phyloP scores from a whole-genome alignment of 2,888 invertebrate species.

The Psococerastis gibbosa region DNA sequence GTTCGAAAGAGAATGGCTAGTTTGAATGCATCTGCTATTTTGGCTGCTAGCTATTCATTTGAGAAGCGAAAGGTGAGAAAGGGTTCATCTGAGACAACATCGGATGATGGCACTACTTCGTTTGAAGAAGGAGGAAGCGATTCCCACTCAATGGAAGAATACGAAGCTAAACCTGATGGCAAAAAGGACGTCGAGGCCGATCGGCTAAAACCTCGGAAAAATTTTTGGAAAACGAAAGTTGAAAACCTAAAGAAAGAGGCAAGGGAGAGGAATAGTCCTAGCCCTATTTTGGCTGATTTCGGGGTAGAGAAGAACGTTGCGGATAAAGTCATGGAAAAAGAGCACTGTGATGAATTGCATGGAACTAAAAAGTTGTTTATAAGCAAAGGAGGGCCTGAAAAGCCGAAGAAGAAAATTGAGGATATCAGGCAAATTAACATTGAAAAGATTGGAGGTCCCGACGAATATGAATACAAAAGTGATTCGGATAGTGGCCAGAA shows the following conservation, averaged over 20 bases:
- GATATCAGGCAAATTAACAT: conserved; percentile 21
- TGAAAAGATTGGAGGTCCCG: conserved; percentile 19
- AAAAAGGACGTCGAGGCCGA: conserved; percentile 30
- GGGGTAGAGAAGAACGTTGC: conserved; percentile 10
- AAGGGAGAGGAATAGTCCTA: conserved; percentile 12
- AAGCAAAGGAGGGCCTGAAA: conserved; percentile 15
- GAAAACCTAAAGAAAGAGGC: conserved; percentile 6
- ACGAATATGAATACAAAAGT: conserved; percentile 7
- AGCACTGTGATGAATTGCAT: background rate
- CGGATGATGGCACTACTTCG: conserved; percentile 2
- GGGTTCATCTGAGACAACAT: conserved; percentile 4
- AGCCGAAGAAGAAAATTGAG: conserved; percentile 20
- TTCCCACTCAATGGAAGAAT: background rate
- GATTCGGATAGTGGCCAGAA: conserved; percentile 11
- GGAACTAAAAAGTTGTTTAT: background rate
- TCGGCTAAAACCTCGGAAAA: conserved; percentile 1
- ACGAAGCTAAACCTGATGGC: conserved; percentile 22
- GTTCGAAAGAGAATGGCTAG: conserved; percentile 83
- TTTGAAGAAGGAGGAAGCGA: conserved; percentile 7
- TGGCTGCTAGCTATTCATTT: conserved; percentile 63
- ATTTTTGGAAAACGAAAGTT: conserved; percentile 8
- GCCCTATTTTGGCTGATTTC: conserved; percentile 12
- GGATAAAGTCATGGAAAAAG: conserved; percentile 7
- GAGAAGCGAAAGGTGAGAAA: conserved; percentile 33
- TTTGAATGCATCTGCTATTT: conserved; percentile 73